A percentile compares a stretch with the other conserved stretches of the same genome.
Conservation (phyloP, 1,140 invertebrate species). For the Temnothorax longispinosus region DNA sequence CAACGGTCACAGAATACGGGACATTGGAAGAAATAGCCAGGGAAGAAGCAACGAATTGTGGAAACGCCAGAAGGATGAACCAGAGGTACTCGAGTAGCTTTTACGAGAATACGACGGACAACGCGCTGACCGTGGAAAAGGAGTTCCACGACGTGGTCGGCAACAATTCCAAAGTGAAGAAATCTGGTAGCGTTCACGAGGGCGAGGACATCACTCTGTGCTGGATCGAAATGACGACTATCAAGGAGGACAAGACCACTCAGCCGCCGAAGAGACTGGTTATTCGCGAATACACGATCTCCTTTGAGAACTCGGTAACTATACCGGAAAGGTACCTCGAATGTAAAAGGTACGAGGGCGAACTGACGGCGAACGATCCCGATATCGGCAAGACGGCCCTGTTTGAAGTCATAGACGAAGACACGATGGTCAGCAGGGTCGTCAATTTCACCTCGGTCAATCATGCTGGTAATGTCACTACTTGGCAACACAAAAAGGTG, state of each 20-base stretch:
- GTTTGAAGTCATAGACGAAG: slow-evolving; percentile 67
- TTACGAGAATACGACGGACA: slow-evolving; percentile 6
- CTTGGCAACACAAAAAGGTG: slow-evolving; percentile 65
- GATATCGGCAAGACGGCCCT: slow-evolving; percentile 51
- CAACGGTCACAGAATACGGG: too few relatives aligned
- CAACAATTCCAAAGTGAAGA: slow-evolving; percentile 49
- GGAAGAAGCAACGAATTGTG: background rate
- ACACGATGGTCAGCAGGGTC: slow-evolving; percentile 66
- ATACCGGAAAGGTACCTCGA: slow-evolving; percentile 72
- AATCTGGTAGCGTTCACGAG: slow-evolving; percentile 59
- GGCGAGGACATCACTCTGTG: slow-evolving; percentile 73
- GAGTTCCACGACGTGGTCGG: slow-evolving; percentile 38
- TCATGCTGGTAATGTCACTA: slow-evolving; percentile 26
- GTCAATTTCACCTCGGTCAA: slow-evolving; percentile 63
- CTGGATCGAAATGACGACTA: slow-evolving; percentile 74
- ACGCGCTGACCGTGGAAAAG: slow-evolving; percentile 12
- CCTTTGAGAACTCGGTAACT: slow-evolving; percentile 73
- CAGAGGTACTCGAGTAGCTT: slow-evolving; percentile 50
- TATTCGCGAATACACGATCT: slow-evolving; percentile 74
- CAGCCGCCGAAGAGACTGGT: slow-evolving; percentile 65
- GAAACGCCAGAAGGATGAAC: slow-evolving; percentile 5
- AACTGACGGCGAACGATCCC: slow-evolving; percentile 50
- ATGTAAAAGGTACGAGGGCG: slow-evolving; percentile 60
- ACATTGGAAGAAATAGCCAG: background rate
- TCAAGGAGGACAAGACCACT: slow-evolving; percentile 69